Conservation (phyloP, 2,113 vertebrate genomes). For the Ondatra zibethicus region DNA sequence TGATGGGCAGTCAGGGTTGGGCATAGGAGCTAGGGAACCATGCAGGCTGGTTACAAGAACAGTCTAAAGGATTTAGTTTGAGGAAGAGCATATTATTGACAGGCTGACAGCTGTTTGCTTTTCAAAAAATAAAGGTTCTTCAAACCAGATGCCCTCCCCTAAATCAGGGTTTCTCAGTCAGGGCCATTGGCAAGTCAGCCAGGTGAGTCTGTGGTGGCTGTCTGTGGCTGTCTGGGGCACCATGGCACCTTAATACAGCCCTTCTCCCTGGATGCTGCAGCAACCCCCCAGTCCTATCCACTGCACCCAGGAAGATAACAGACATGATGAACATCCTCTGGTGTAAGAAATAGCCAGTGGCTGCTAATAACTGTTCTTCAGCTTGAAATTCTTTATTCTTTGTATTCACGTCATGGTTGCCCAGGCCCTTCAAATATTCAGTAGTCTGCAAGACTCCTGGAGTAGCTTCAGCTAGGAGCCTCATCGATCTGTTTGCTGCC, state of each 20-base stretch:
- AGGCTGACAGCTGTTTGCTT: rapidly evolving
- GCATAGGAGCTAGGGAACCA: neutral
- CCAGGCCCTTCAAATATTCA: constrained; percentile 55
- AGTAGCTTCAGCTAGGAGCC: constrained; percentile 27
- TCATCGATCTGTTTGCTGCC: constrained; percentile 72
- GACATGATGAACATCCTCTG: neutral
- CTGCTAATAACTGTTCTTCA: neutral
- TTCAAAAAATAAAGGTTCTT: neutral
- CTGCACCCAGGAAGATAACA: neutral
- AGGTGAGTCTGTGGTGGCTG: neutral
- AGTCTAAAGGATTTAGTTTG: neutral
- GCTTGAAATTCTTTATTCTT: neutral
- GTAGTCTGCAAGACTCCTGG: neutral
- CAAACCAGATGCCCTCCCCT: neutral
- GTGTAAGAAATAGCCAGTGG: neutral
- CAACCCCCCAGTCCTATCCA: rapidly evolving
- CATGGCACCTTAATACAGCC: neutral
- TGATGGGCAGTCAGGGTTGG: neutral
- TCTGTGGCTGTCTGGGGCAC: neutral
- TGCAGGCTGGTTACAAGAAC: neutral
- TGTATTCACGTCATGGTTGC: neutral
- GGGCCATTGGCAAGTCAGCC: neutral
- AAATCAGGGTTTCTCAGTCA: neutral
- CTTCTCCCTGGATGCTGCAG: neutral
- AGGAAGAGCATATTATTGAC: neutral